phyloP scores from a whole-genome alignment of 2,113 vertebrate genomes.

The Corydoras sp. region DNA sequence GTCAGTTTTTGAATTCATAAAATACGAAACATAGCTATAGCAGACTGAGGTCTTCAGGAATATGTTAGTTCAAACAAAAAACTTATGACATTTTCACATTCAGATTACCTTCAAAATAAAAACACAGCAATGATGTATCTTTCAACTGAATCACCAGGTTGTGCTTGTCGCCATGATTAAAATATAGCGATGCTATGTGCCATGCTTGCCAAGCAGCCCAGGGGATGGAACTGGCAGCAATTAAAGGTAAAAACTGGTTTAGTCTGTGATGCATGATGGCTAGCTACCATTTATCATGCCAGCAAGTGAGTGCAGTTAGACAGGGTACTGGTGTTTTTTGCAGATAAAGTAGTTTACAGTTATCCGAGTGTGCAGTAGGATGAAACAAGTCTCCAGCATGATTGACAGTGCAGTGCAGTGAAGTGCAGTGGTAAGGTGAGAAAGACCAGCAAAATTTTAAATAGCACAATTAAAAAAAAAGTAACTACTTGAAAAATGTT shows the following conservation, averaged over 20 bases:
- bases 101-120: not conserved
- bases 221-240: not conserved
- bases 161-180: not conserved
- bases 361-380: not conserved
- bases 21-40: no score
- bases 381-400: not conserved
- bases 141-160: not conserved
- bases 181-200: constrained; percentile 1
- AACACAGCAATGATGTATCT: not conserved
- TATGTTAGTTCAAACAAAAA: not conserved
- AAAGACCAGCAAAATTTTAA: no score
- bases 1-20: no score
- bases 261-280: not conserved
- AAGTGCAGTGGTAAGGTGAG: no score
- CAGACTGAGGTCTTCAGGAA: no score
- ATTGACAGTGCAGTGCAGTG: no score
- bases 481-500: no score
- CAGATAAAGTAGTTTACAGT: not conserved
- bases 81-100: not conserved
- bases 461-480: no score
- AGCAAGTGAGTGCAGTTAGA: not conserved
- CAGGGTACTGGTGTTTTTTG: not conserved
- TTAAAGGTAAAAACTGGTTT: not conserved
- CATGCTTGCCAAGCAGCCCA: not conserved
- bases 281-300: not conserved